Percentiles rank a stretch among this genome's conserved stretches.
Conservation (phyloP, 2,888 invertebrate species). For the Antheraea assamensis region DNA sequence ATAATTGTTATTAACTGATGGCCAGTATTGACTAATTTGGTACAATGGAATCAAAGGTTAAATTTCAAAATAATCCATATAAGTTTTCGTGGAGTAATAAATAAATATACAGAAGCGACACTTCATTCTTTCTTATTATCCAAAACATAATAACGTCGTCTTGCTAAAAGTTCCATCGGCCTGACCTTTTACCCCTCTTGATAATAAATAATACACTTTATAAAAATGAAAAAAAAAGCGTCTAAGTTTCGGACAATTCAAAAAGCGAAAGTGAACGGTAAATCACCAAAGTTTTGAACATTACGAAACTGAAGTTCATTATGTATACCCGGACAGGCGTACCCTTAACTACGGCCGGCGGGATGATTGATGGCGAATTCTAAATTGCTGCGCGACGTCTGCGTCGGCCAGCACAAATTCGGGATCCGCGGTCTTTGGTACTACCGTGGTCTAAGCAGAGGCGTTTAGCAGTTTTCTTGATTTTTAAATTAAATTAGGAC, state of each 20-base stretch:
- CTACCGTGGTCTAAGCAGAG: conserved; percentile 28
- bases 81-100: neutral
- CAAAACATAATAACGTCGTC: neutral
- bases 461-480: neutral
- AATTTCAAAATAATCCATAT: neutral
- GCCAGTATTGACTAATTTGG: too few species aligned
- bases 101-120: neutral
- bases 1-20: neutral
- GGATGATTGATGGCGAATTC: conserved; percentile 29
- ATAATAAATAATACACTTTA: conserved; percentile 5
- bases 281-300: conserved; percentile 15
- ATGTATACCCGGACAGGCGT: conserved; percentile 10
- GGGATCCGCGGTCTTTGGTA: conserved; percentile 36
- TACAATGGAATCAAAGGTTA: neutral
- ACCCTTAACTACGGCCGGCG: conserved; percentile 21
- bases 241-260: neutral
- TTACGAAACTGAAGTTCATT: conserved; percentile 11
- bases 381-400: conserved; percentile 35
- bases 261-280: conserved; percentile 10
- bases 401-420: conserved; percentile 37
- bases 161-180: neutral
- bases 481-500: neutral
- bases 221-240: conserved; percentile 9
- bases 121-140: neutral
- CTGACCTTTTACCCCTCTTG: neutral